Evolutionary conservation across 2,113 vertebrate species (phyloP), one percentile per base, ranked within the genome.

Genomic region (Orcinus orca): DNA sequence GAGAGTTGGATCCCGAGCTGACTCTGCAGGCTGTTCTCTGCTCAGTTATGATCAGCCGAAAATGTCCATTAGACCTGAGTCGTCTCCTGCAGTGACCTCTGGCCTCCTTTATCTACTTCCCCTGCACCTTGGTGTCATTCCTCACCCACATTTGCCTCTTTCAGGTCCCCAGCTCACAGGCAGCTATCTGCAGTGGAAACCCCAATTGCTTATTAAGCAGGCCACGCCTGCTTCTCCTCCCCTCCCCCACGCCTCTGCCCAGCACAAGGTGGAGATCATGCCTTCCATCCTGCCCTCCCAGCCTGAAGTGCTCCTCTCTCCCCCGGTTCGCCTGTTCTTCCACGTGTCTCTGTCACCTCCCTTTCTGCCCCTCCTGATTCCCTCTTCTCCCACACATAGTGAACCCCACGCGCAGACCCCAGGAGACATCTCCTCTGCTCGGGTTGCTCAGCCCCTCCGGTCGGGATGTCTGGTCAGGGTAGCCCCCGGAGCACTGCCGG

Each of bases 291-390:
- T 3, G 0, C 1, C 9, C 67, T 88, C 41, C 17, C 23, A 50
- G 29, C 38, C 38, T 11, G 1, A 33, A 11, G 4, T 20, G 18
- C 31, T 21, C 53, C 18, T 17, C 23, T 93, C 41, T 90, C 18
- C 29, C 20, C 1, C 2, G 25, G 15, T 62, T 65, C 33, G 11
- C 41, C 3, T 41, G 17, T 65, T 84, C 36, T 20, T 25, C 20
- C n/a, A 3, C 0, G 0, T 21, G 62, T 86, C 26, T 86, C 53
- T 13, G 2, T 29, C 6, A 0, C 14, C 29, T 93, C 67, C 23
- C 5, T 84, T 68, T 53, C 82, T 10, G 36, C 5, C 26, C 10
- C 26, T 29, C 44, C 9, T 0, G 4, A 3, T 23, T 20, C 8
- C 3, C 5, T 53, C 18, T n/a, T 50, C 74, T 88, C 15, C 23